Conservation (phyloP, 2,888 invertebrate species). For the Habroteleia sp. region DNA sequence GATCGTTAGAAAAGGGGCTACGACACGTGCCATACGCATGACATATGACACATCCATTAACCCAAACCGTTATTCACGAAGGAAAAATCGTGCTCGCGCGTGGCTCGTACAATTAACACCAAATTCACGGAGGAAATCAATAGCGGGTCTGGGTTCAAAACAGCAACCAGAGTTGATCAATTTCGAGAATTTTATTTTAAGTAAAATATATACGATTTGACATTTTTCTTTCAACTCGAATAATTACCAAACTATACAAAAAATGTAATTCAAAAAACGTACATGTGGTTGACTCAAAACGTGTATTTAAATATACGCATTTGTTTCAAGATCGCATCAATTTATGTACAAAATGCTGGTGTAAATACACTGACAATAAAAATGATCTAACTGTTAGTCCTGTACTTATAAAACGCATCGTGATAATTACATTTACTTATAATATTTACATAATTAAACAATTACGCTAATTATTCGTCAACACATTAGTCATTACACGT, state of each 20-base stretch:
- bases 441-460: constrained; percentile 59
- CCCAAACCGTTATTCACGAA: constrained; percentile 20
- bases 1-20: constrained; percentile 3
- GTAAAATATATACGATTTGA: constrained; percentile 64
- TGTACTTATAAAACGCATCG: constrained; percentile 61
- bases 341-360: constrained; percentile 61
- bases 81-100: constrained; percentile 21
- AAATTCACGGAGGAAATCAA: constrained; percentile 27
- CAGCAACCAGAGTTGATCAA: constrained; percentile 18
- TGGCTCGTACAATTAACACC: constrained; percentile 33
- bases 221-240: constrained; percentile 59
- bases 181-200: constrained; percentile 62
- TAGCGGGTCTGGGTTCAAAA: constrained; percentile 20
- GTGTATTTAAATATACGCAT: constrained; percentile 61
- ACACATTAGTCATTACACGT: constrained; percentile 43
- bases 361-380: constrained; percentile 62
- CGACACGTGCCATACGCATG: constrained; percentile 21
- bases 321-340: constrained; percentile 58
- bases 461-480: constrained; percentile 50
- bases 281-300: constrained; percentile 58
- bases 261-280: constrained; percentile 62
- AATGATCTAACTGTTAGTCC: constrained; percentile 53
- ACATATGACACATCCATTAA: constrained; percentile 30
- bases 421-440: constrained; percentile 56
- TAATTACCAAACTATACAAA: constrained; percentile 64